These are phyloP conservation scores for Sapajus apella DNA, from an alignment of 2,113 vertebrate genomes.

Conservation along the genomic window DNA sequence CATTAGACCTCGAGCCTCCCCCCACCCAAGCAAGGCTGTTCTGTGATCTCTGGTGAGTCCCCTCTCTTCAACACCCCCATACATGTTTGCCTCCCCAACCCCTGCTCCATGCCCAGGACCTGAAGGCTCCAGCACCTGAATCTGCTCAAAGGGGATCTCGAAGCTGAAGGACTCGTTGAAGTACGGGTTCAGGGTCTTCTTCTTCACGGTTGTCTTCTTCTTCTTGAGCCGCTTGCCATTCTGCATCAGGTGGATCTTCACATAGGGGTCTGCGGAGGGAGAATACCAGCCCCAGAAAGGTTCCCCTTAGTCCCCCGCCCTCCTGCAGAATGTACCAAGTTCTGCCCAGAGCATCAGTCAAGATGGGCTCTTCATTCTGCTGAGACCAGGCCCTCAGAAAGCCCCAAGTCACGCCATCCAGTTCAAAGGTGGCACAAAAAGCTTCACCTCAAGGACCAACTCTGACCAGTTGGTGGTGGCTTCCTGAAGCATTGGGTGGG, in stretches of 20 bases:
- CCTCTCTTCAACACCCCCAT: too few species aligned
- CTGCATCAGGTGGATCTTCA: constrained; percentile 98
- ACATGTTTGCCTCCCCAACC: neutral
- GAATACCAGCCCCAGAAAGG: neutral
- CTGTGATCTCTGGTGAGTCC: neutral
- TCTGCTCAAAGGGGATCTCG: constrained; percentile 98
- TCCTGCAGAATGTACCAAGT: neutral
- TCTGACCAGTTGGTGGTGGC: neutral
- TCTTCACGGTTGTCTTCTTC: constrained; percentile 99
- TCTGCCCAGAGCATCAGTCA: rapidly evolving
- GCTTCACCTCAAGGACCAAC: neutral
- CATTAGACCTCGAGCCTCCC: neutral
- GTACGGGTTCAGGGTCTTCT: constrained; percentile 98
- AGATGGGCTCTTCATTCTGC: neutral
- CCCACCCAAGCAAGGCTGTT: neutral
- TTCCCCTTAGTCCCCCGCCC: neutral
- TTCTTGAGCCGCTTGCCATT: constrained; percentile 98
- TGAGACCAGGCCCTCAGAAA: neutral
- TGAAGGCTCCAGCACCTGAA: constrained; percentile 87
- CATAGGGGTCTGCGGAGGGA: constrained; percentile 91
- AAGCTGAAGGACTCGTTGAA: constrained; percentile 99
- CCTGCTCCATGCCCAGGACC: neutral
- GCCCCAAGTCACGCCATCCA: neutral
- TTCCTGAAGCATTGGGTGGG: neutral
- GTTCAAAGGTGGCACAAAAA: neutral